Evolutionary conservation across 2,113 vertebrate species (phyloP).

Genomic region (Pteronura brasiliensis): DNA sequence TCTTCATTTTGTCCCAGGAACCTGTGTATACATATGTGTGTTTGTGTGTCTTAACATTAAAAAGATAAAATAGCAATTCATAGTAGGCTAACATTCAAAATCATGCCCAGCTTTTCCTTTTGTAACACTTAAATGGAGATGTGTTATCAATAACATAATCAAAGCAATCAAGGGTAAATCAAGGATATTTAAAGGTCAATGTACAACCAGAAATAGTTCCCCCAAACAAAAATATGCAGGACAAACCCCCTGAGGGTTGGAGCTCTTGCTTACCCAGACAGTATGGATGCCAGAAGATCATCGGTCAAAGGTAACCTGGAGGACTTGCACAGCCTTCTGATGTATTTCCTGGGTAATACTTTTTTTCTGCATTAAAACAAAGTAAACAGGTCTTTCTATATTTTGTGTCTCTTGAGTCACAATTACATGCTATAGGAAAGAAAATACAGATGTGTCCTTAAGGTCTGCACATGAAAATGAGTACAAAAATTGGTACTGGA

Average conservation of each 20-base stretch:
- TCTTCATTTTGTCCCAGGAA: slow-evolving; percentile 3
- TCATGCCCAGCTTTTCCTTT: slow-evolving; percentile 20
- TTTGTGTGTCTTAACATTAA: neutral
- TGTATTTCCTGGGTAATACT: slow-evolving; percentile 81
- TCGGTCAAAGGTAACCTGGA: slow-evolving; percentile 87
- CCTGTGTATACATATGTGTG: neutral
- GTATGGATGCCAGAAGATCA: slow-evolving; percentile 84
- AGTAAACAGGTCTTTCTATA: slow-evolving; percentile 32
- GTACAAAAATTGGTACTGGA: slow-evolving; percentile 30
- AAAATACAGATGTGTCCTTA: slow-evolving; percentile 24
- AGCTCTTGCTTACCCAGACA: slow-evolving; percentile 85
- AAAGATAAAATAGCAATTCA: slow-evolving; percentile 28
- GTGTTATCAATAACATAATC: neutral
- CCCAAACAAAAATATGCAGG: neutral
- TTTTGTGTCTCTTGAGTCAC: neutral
- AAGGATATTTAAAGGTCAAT: slow-evolving; percentile 7
- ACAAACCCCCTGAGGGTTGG: neutral
- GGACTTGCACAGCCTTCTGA: slow-evolving; percentile 88
- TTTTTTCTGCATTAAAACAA: slow-evolving; percentile 84
- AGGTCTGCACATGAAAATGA: slow-evolving; percentile 9
- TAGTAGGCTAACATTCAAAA: slow-evolving; percentile 25
- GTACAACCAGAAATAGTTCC: neutral
- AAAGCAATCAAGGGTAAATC: neutral
- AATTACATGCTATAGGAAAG: slow-evolving; percentile 7
- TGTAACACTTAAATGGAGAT: slow-evolving; percentile 2